Percentiles rank a stretch among this genome's conserved stretches.
These are phyloP conservation scores for Masticophis lateralis DNA, from an alignment of 2,797 vertebrate genomes.

Conservation along the genomic window DNA sequence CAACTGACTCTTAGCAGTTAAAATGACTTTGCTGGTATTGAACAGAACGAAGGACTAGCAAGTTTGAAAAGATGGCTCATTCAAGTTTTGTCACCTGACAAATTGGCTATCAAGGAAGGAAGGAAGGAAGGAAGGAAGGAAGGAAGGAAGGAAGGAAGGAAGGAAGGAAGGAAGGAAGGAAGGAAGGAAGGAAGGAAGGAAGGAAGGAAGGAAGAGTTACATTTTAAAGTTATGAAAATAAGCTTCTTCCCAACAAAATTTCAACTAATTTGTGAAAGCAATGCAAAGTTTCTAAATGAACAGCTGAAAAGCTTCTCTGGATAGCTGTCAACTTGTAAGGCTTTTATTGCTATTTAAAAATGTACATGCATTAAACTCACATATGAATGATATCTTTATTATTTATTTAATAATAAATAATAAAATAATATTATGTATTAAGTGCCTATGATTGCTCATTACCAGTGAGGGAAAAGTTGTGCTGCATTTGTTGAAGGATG, in stretches of 20 bases:
- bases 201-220: not conserved
- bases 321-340: not conserved
- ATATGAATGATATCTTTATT: not conserved
- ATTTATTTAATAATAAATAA: not conserved
- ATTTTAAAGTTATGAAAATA: not conserved
- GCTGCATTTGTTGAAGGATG: slow-evolving; percentile 66
- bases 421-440: not conserved
- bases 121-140: too few species aligned
- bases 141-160: too few species aligned
- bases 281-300: not conserved
- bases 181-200: too few species aligned
- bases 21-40: not conserved
- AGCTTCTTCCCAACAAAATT: too few species aligned
- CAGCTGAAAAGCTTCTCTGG: not conserved
- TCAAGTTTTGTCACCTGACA: too few species aligned
- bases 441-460: slow-evolving; percentile 1
- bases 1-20: not conserved
- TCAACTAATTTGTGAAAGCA: not conserved
- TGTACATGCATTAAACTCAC: not conserved
- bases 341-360: not conserved
- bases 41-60: not conserved
- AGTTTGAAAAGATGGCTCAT: not conserved
- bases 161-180: too few species aligned
- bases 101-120: not conserved
- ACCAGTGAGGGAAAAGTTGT: slow-evolving; percentile 71